Evolutionary conservation across 2,113 vertebrate species (phyloP), one percentile per base, ranked within the genome.

Genomic region (Pelobates fuscus): DNA sequence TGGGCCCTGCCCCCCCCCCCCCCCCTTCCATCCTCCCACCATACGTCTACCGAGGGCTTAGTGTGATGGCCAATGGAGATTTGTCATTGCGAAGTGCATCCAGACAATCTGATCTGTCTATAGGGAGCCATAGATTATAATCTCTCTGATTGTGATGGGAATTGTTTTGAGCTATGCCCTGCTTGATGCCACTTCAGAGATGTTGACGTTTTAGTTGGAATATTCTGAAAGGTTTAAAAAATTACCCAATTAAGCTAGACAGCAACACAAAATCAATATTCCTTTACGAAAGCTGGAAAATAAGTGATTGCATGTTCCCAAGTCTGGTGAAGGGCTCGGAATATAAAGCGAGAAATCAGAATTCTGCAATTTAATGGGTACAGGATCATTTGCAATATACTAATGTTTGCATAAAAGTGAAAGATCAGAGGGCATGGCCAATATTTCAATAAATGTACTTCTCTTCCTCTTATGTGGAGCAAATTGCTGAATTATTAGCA

Each of bases 251-350:
- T 49, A 25, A 52, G 26, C 27, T 11, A 52, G 43, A 24, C 37
- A 2, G 41, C 21, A 43, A 62, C 29, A 62, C 41, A 29, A 52
- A 72, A 72, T 72, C 70, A 72, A 72, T 72, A 62, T 20, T 25
- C 41, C 44, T 63, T 63, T 63, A 8, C 43, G 21, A 14, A 7
- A 8, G 46, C 44, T 41, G 60, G 44, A 64, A n/a, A 55, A 73
- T 54, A 64, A 55, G 8, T 30, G 70, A 72, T 72, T 63, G 60
- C 46, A 25, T 14, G 44, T 46, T 41, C 17, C 52, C 20, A 37
- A 18, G 7, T 20, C 59, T 63, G 70, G 25, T 25, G 6, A 5
- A 63, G 59, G 46, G 41, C 58, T 71, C n/a, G 27, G 58, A 20
- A 21, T 18, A 4, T 5, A 55, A 20, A 32, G n/a, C 2, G 20